These are phyloP conservation scores for Petrocephalus sullivani DNA, from an alignment of 2,797 vertebrate species.

Conservation along the genomic window DNA sequence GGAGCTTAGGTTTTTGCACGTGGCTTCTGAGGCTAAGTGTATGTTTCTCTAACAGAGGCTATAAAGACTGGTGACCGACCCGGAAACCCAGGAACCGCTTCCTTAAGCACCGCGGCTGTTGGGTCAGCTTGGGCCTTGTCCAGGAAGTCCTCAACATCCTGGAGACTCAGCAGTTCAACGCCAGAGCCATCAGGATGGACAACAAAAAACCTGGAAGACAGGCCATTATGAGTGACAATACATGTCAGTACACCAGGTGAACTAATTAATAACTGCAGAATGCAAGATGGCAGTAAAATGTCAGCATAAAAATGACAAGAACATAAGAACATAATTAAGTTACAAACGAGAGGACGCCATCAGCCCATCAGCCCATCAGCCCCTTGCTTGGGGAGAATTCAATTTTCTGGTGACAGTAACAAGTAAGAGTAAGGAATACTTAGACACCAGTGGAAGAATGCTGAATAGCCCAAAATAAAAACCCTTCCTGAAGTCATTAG, in stretches of 20 bases:
- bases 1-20: background rate
- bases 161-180: slow-evolving; percentile 71
- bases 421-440: background rate
- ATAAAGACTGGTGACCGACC: slow-evolving; percentile 50
- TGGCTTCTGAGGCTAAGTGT: background rate
- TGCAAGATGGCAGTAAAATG: background rate
- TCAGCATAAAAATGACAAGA: background rate
- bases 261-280: background rate
- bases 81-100: slow-evolving; percentile 67
- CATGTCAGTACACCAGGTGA: background rate
- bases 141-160: slow-evolving; percentile 63
- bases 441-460: background rate
- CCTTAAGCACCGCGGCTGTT: slow-evolving; percentile 64
- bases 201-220: slow-evolving; percentile 72
- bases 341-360: too few species aligned
- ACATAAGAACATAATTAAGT: too few species aligned
- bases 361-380: too few species aligned
- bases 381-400: too few species aligned
- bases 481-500: background rate
- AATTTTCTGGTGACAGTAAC: background rate
- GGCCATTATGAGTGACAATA: background rate
- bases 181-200: slow-evolving; percentile 76
- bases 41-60: background rate
- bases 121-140: slow-evolving; percentile 60
- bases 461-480: background rate